phyloP scores from a whole-genome alignment of 2,113 vertebrate species.

The Tragelaphus imberbis region DNA sequence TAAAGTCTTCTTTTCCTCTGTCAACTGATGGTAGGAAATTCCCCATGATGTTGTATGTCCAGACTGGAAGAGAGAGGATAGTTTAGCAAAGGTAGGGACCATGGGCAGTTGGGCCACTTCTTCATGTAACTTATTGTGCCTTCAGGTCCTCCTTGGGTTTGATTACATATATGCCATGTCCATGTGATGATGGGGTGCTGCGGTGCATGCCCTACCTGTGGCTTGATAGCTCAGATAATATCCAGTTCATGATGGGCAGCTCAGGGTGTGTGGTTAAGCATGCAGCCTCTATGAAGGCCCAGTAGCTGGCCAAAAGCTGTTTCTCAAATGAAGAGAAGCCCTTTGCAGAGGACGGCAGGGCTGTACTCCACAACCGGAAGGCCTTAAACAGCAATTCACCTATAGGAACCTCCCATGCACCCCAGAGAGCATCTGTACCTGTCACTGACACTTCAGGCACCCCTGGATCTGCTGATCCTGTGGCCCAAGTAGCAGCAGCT shows the following conservation, averaged over 20 bases:
- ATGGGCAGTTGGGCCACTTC: not conserved
- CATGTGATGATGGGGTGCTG: not conserved
- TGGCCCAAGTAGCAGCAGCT: not conserved
- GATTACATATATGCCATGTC: not conserved
- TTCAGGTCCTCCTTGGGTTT: not conserved
- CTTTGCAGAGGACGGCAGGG: not conserved
- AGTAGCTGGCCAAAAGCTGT: not conserved
- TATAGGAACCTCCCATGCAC: not conserved
- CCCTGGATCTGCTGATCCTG: too few relatives aligned
- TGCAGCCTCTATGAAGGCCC: not conserved
- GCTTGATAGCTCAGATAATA: not conserved
- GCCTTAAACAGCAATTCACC: not conserved
- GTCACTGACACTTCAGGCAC: not conserved
- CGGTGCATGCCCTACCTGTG: not conserved
- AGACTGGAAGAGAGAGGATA: not conserved
- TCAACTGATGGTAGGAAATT: not conserved
- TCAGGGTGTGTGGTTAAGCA: not conserved
- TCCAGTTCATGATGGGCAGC: not conserved
- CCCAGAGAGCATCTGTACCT: not conserved
- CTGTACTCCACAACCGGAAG: not conserved
- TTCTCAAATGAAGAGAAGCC: not conserved
- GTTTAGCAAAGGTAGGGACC: not conserved
- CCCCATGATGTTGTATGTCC: not conserved
- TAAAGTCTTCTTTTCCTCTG: not conserved
- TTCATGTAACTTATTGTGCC: not conserved